These are phyloP conservation scores for Oryzias curvinotus DNA, from an alignment of 2,113 vertebrate species.

Conservation along the genomic window DNA sequence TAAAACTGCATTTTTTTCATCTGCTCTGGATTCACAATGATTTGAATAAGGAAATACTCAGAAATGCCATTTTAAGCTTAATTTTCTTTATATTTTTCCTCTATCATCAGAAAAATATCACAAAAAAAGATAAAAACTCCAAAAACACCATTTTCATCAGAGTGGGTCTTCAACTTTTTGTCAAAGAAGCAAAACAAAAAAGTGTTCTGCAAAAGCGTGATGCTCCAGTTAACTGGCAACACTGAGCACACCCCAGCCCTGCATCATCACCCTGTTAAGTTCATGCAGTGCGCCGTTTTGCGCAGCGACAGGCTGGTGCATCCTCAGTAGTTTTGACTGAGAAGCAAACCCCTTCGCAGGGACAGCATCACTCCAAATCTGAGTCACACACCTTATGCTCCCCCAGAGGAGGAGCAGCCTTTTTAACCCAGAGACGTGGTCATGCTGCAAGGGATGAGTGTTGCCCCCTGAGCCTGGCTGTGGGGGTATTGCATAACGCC, in stretches of 20 bases:
- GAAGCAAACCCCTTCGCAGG: constrained; percentile 33
- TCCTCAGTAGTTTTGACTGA: constrained; percentile 28
- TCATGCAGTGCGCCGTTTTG: constrained; percentile 13
- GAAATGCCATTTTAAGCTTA: neutral
- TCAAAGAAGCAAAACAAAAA: neutral
- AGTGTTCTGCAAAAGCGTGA: neutral
- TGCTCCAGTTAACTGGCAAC: constrained; percentile 19
- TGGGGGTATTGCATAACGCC: constrained; percentile 56
- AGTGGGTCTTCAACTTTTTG: constrained; percentile 7
- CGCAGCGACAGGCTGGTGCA: constrained; percentile 10
- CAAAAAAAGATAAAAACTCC: neutral
- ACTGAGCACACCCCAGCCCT: constrained; percentile 16
- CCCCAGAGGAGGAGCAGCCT: constrained; percentile 1
- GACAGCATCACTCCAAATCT: constrained; percentile 41
- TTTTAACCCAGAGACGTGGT: neutral
- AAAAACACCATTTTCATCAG: neutral
- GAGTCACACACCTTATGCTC: constrained; percentile 52
- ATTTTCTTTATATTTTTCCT: neutral
- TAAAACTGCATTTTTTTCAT: too few relatives aligned
- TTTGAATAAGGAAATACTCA: too few relatives aligned
- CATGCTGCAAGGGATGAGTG: constrained; percentile 17
- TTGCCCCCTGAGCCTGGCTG: constrained; percentile 29
- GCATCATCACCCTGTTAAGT: constrained; percentile 2
- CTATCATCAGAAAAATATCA: neutral
- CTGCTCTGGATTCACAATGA: too few relatives aligned